Evolutionary conservation across 2,113 vertebrate genomes (phyloP).

Genomic region (Struthidea cinerea): DNA sequence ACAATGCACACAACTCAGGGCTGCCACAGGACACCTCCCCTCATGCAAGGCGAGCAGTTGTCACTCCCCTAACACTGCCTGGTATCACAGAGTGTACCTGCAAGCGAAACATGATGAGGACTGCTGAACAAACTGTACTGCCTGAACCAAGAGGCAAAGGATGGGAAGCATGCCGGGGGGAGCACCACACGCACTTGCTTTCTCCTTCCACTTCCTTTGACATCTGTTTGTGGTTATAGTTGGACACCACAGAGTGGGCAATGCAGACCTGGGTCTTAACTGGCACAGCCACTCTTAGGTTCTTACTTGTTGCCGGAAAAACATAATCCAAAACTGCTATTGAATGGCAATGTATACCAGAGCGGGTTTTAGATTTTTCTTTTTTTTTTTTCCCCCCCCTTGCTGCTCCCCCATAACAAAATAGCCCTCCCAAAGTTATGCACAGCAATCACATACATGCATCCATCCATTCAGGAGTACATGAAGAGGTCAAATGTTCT

Average conservation of each 20-base stretch:
- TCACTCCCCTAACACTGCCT: not conserved
- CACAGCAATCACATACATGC: not conserved
- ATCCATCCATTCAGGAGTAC: not conserved
- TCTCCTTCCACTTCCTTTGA: not conserved
- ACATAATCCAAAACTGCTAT: not conserved
- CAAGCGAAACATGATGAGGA: not conserved
- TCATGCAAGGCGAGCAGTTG: not conserved
- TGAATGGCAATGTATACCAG: not conserved
- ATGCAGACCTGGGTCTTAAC: not conserved
- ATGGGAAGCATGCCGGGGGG: not conserved
- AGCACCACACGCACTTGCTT: accelerated
- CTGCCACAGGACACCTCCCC: not conserved
- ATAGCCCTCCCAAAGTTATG: not conserved
- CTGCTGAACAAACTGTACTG: not conserved
- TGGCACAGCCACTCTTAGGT: not conserved
- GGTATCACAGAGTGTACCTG: not conserved
- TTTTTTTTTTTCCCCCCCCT: not conserved
- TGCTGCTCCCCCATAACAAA: not conserved
- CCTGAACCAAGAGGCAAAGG: not conserved
- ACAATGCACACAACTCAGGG: not conserved
- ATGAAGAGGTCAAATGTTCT: not conserved
- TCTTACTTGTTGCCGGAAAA: not conserved
- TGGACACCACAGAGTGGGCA: not conserved
- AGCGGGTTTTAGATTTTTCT: not conserved
- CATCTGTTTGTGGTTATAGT: not conserved